Base-by-base conservation (phyloP, 2,113 vertebrate species). In the Lamprologus tigripictilis region DNA sequence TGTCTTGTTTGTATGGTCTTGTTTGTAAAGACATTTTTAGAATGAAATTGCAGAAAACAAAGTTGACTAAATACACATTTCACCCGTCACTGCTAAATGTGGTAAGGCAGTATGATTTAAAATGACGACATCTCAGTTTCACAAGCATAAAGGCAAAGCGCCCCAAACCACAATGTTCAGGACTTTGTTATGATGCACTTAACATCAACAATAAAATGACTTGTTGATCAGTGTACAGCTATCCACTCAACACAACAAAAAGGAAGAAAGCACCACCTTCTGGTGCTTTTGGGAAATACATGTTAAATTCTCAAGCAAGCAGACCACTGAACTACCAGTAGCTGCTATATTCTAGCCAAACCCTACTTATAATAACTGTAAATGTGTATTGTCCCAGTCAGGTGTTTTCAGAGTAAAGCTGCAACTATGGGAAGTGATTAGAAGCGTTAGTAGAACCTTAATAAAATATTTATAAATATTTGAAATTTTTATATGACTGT, bases 401-500 rank as follows among this genome's bases (percentile, higher is more conserved):
- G 9, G 23, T 28, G 40, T 45, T 73, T 73, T 73, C 40, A 73
- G 14, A 47, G 40, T 73, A 42, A 26, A 73, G 21, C 13, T 73
- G 37, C 1, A 73, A 42, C 37, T 26, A 23, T 17, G 13, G 5
- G 37, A 0, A 45, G 21, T 9, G 40, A 45, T 45, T 73, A 35
- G 58, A 1, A 66, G 21, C 1, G 4, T 73, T 45, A 26, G 40
- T 17, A 16, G 23, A 45, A 17, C 13, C 8, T 28, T 47, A 73
- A 45, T 42, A 71, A 21, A 40, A 14, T 23, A 21, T 68, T 68
- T 21, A 23, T 23, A 71, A 23, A 40, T 71, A 23, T 14, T 23
- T 14, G 0, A 73, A 0, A 73, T 26, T 33, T 16, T 73, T 73
- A 23, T 17, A 45, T 28, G 21, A 73, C 5, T 17, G 23, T 26